Conservation (phyloP, 2,888 invertebrate species). For the Aphidoletes aphidimyza region DNA sequence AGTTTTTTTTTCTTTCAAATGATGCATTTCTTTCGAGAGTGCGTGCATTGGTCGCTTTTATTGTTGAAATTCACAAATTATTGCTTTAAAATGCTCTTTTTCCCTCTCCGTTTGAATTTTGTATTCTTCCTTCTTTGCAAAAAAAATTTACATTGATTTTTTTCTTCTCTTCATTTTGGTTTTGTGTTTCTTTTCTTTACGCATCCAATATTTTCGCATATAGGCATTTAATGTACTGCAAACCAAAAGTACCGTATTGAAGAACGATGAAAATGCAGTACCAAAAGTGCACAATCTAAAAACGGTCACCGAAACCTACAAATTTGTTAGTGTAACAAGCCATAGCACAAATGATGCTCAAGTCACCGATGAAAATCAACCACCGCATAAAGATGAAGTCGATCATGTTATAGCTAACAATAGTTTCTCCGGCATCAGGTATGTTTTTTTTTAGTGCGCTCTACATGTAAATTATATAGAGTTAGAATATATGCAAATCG, state of each 20-base stretch:
- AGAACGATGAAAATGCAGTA: slow-evolving; percentile 6
- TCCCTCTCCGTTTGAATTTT: not conserved
- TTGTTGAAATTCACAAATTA: not conserved
- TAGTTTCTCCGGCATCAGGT: not conserved
- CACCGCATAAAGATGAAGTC: not conserved
- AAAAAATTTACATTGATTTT: not conserved
- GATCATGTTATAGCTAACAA: not conserved
- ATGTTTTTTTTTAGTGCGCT: no score
- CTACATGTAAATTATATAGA: no score
- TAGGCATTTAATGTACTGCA: slow-evolving; percentile 41
- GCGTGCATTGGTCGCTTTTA: not conserved
- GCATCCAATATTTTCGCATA: not conserved
- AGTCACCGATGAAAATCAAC: slow-evolving; percentile 40
- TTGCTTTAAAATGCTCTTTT: no score
- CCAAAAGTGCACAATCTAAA: not conserved
- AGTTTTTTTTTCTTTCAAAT: not conserved
- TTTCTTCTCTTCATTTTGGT: not conserved
- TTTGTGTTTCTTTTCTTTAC: no score
- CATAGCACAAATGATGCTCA: not conserved
- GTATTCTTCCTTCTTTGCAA: not conserved
- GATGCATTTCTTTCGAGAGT: not conserved
- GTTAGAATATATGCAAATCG: no score
- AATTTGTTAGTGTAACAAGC: not conserved
- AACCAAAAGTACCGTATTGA: not conserved
- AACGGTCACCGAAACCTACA: not conserved